These are phyloP conservation scores for Oithona nana DNA, from an alignment of 2,888 invertebrate species.

Conservation along the genomic window DNA sequence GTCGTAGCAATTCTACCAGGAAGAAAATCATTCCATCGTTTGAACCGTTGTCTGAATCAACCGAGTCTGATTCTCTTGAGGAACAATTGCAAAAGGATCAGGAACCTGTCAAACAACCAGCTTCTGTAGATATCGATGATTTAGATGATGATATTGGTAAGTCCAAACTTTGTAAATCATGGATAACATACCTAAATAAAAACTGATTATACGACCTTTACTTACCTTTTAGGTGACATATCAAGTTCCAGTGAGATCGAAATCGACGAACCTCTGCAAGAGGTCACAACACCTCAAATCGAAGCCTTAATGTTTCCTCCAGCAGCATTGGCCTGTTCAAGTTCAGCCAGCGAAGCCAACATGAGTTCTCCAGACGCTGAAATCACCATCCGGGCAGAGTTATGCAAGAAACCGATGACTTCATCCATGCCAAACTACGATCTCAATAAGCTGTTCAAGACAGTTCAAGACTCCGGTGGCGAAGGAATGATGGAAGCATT, in stretches of 20 bases:
- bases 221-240: slow-evolving; percentile 2
- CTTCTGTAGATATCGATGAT: not conserved
- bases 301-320: not conserved
- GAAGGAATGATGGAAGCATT: slow-evolving; percentile 7
- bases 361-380: not conserved
- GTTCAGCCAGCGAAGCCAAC: not conserved
- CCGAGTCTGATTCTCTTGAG: not conserved
- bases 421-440: slow-evolving; percentile 9
- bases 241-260: slow-evolving; percentile 16
- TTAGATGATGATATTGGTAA: not conserved
- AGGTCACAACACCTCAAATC: not conserved
- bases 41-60: slow-evolving; percentile 7
- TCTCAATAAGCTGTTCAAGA: not conserved
- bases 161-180: no score
- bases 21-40: not conserved
- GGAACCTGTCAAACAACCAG: not conserved
- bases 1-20: not conserved
- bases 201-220: no score
- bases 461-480: slow-evolving; percentile 8
- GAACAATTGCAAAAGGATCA: not conserved
- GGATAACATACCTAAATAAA: no score
- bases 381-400: not conserved
- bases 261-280: slow-evolving; percentile 2
- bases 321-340: not conserved
- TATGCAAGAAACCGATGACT: not conserved